A percentile compares a stretch with the other conserved stretches of the same genome.
phyloP scores from a whole-genome alignment of 2,113 vertebrate species.

The Lynx canadensis region DNA sequence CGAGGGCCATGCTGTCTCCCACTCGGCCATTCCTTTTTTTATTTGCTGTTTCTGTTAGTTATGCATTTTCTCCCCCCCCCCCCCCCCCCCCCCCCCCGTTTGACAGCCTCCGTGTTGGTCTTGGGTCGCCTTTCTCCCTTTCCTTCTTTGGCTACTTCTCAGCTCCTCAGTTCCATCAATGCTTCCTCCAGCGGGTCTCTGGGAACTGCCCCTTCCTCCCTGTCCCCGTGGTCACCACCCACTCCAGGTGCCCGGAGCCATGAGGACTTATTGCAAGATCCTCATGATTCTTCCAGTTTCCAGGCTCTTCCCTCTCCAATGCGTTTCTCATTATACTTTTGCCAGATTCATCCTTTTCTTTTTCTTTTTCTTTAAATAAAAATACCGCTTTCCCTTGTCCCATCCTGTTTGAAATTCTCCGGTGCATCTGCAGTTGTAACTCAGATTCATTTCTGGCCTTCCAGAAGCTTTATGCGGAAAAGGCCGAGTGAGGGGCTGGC shows the following conservation, averaged over 20 bases:
- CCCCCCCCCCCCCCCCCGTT: too few species aligned
- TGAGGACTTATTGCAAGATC: not conserved
- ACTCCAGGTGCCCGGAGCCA: too few species aligned
- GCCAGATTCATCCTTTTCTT: not conserved
- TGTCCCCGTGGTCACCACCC: not conserved
- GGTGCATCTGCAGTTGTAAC: not conserved
- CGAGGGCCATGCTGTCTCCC: not conserved
- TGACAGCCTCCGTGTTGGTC: rapidly evolving
- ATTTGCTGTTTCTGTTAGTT: not conserved
- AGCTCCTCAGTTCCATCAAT: not conserved
- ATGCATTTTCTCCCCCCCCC: not conserved
- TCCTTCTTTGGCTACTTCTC: rapidly evolving
- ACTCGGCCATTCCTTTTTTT: not conserved
- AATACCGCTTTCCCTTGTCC: not conserved
- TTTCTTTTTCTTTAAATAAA: not conserved
- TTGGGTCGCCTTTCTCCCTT: not conserved
- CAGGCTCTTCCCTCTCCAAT: not conserved
- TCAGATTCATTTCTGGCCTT: not conserved
- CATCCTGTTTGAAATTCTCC: not conserved
- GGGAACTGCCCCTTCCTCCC: not conserved
- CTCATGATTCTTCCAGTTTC: not conserved
- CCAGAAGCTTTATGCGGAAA: not conserved
- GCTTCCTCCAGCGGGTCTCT: not conserved
- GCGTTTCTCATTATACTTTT: not conserved
- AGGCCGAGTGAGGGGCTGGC: not conserved